Percentiles rank a stretch among this genome's conserved stretches.
phyloP scores from a whole-genome alignment of 2,888 invertebrate genomes.

The Agapetus fuscipes region DNA sequence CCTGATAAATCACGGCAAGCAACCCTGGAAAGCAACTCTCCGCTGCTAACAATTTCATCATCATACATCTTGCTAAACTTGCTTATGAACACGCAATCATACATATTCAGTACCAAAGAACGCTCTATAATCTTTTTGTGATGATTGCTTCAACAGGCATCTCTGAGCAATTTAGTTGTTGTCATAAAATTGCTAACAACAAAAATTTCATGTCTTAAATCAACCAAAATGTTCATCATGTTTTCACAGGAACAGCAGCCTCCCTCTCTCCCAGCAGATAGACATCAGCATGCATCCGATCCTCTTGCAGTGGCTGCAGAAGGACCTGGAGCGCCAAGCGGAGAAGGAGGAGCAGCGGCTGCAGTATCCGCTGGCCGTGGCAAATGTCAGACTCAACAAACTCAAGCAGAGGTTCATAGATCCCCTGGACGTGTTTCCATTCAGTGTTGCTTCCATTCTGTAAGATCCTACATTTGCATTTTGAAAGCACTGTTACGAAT shows the following conservation, averaged over 20 bases:
- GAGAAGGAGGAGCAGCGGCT: constrained; percentile 54
- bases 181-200: no score
- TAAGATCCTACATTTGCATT: constrained; percentile 22
- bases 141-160: no score
- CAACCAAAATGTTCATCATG: no score
- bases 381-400: constrained; percentile 51
- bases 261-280: constrained; percentile 53
- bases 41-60: no score
- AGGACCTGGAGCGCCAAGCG: constrained; percentile 49
- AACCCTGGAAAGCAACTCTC: no score
- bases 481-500: constrained; percentile 2
- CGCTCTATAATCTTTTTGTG: no score
- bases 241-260: constrained; percentile 39
- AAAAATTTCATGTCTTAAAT: no score
- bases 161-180: no score
- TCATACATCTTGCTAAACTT: no score
- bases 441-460: constrained; percentile 49
- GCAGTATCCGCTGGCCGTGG: constrained; percentile 61
- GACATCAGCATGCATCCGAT: constrained; percentile 59
- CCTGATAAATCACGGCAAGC: no score
- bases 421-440: constrained; percentile 54
- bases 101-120: no score
- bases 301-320: constrained; percentile 51
- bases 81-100: no score
- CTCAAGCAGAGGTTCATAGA: constrained; percentile 57